phyloP scores from a whole-genome alignment of 2,888 invertebrate species.

The Harpalus rubripes region DNA sequence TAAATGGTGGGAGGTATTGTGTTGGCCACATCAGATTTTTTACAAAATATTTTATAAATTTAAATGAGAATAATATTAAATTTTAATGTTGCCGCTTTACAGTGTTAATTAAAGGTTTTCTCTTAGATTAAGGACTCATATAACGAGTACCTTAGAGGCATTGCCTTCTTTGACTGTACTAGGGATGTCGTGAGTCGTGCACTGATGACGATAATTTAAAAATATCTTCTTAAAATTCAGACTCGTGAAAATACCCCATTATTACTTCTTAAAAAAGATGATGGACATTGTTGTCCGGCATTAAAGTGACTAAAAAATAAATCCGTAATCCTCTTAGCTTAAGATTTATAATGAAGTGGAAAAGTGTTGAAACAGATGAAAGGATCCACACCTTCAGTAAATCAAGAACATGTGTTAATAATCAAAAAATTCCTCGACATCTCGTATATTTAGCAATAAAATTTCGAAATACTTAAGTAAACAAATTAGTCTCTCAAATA shows the following conservation, averaged over 20 bases:
- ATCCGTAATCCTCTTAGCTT: background rate
- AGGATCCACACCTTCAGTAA: background rate
- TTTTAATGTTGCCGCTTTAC: too few species aligned
- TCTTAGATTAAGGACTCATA: too few species aligned
- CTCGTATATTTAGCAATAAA: slow-evolving; percentile 7
- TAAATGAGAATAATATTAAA: too few species aligned
- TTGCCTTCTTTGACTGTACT: too few species aligned
- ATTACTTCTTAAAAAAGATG: background rate
- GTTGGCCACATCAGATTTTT: too few species aligned
- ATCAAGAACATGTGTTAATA: slow-evolving; percentile 16
- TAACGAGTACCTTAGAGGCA: too few species aligned
- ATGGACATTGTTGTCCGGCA: background rate
- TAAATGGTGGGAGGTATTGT: too few species aligned
- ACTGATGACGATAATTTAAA: background rate
- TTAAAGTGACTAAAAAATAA: slow-evolving; percentile 7
- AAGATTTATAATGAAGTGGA: slow-evolving; percentile 25
- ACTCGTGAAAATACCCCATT: background rate
- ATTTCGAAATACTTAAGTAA: slow-evolving; percentile 46
- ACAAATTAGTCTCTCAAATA: slow-evolving; percentile 29
- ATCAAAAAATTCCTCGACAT: background rate
- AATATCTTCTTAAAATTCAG: background rate
- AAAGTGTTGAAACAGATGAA: slow-evolving; percentile 11
- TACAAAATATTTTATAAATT: too few species aligned
- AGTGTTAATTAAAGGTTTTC: too few species aligned
- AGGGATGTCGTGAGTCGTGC: too few species aligned